phyloP scores from a whole-genome alignment of 2,797 vertebrate genomes.

The Oreochromis mossambicus region DNA sequence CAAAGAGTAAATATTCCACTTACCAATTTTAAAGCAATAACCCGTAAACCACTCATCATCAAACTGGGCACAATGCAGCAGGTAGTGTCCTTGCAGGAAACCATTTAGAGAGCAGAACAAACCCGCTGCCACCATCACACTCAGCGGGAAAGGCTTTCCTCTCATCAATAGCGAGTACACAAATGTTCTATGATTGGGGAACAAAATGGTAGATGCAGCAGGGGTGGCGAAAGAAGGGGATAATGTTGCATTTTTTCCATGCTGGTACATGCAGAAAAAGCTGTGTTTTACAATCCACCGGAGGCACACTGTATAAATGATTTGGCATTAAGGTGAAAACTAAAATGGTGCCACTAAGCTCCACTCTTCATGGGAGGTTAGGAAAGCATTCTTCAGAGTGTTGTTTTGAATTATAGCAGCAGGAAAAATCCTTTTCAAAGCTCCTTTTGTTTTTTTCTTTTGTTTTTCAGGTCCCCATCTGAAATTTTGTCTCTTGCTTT shows the following conservation, averaged over 20 bases:
- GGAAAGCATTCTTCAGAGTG: neutral
- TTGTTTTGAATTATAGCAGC: conserved; percentile 10
- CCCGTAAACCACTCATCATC: conserved; percentile 78
- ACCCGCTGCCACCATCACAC: conserved; percentile 66
- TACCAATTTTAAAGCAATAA: conserved; percentile 77
- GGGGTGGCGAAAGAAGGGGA: neutral
- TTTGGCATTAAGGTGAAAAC: neutral
- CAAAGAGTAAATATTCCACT: conserved; percentile 3
- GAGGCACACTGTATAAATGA: neutral
- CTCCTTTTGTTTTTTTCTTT: neutral
- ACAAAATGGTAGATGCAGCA: neutral
- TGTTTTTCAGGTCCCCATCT: neutral
- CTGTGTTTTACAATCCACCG: neutral
- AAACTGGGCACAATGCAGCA: conserved; percentile 84
- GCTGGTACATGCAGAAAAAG: neutral
- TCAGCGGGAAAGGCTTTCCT: conserved; percentile 80
- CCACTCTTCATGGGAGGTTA: neutral
- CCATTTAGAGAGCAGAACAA: conserved; percentile 84
- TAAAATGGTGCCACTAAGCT: neutral
- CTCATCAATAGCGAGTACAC: conserved; percentile 82
- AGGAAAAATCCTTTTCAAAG: neutral
- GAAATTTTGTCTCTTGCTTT: neutral
- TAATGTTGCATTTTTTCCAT: neutral
- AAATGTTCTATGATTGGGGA: conserved; percentile 78
- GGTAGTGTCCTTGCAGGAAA: conserved; percentile 85